phyloP scores from a whole-genome alignment of 2,797 vertebrate genomes.

The Lophura swinhoii region DNA sequence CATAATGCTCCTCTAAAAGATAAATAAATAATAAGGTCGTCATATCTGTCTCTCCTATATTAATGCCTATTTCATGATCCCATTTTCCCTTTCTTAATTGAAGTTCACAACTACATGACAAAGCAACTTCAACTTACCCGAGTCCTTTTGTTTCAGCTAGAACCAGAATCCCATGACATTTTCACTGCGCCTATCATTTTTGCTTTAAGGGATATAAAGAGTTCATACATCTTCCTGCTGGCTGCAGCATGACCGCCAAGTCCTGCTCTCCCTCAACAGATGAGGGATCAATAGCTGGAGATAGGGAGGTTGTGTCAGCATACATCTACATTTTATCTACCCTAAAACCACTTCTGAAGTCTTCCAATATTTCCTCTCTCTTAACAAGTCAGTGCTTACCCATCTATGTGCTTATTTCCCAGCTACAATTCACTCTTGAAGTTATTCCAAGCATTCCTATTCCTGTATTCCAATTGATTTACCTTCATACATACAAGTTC shows the following conservation, averaged over 20 bases:
- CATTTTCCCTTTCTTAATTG: background rate
- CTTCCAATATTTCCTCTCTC: background rate
- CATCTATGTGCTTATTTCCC: background rate
- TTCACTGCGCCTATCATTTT: background rate
- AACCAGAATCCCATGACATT: background rate
- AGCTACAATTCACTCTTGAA: background rate
- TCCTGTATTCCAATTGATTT: background rate
- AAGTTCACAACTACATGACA: background rate
- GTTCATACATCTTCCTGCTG: background rate
- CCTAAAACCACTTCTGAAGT: background rate
- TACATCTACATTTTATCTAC: background rate
- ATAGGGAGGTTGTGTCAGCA: too few species aligned
- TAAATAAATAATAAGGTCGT: background rate
- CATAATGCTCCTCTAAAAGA: background rate
- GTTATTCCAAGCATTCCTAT: background rate
- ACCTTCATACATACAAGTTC: background rate
- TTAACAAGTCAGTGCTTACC: background rate
- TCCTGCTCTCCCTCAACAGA: background rate
- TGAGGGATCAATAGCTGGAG: background rate
- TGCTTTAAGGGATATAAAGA: background rate
- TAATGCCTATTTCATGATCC: background rate
- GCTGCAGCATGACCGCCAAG: background rate
- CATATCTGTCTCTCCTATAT: background rate
- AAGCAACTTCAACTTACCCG: background rate
- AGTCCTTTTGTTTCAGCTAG: background rate